Evolutionary conservation across 2,888 invertebrate species (phyloP).

Genomic region (Cosmorhoe ocellata): DNA sequence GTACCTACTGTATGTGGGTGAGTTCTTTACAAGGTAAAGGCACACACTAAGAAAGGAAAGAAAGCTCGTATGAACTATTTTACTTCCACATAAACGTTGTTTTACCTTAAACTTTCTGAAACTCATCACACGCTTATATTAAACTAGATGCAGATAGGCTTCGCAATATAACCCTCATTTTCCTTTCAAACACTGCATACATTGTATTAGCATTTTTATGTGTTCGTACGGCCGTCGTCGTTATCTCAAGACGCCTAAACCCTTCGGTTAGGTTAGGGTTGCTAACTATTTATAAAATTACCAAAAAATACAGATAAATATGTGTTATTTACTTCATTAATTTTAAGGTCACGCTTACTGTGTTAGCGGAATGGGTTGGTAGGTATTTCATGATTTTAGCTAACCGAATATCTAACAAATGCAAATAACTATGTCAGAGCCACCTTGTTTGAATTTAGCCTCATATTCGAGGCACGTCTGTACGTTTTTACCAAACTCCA

Average conservation of each 20-base stretch:
- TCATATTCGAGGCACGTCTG: constrained; percentile 21
- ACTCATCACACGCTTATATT: not conserved
- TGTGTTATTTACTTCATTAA: too few species aligned
- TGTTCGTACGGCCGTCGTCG: constrained; percentile 45
- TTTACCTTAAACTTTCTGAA: not conserved
- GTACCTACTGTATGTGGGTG: too few species aligned
- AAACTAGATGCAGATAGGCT: constrained; percentile 9
- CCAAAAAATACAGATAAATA: too few species aligned
- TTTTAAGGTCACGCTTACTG: too few species aligned
- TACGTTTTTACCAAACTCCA: constrained; percentile 22
- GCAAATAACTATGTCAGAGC: constrained; percentile 8
- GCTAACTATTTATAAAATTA: constrained; percentile 12
- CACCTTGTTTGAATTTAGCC: constrained; percentile 13
- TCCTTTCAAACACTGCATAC: constrained; percentile 55
- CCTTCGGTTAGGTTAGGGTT: not conserved
- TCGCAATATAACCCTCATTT: constrained; percentile 30
- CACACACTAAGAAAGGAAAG: too few species aligned
- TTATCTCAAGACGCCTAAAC: constrained; percentile 50
- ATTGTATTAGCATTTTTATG: constrained; percentile 69
- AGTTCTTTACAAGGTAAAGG: too few species aligned
- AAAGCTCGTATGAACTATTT: too few species aligned
- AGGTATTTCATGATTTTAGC: constrained; percentile 11
- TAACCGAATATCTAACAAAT: constrained; percentile 13
- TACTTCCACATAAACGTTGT: too few species aligned
- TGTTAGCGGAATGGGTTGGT: too few species aligned